Percentiles rank a stretch among this genome's conserved stretches.
Conservation (phyloP, 2,113 vertebrate genomes). For the Dolichotis patagonum region DNA sequence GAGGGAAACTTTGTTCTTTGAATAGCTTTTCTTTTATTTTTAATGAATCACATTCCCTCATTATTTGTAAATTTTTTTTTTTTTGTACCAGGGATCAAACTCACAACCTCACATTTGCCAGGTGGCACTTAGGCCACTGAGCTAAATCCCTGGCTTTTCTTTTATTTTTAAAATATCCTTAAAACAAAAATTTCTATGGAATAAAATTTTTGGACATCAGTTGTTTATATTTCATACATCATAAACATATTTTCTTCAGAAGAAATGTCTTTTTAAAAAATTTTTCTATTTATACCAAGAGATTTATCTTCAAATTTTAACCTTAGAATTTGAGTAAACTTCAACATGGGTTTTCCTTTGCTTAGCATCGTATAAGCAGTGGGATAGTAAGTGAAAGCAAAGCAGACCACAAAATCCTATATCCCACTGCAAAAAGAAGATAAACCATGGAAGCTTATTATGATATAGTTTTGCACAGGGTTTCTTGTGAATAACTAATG, state of each 20-base stretch:
- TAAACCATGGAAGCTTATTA: background rate
- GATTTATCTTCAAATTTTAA: background rate
- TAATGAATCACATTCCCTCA: background rate
- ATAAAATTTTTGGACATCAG: background rate
- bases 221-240: background rate
- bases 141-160: background rate
- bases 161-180: background rate
- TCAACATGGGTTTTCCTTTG: background rate
- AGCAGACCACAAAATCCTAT: slow-evolving; percentile 19
- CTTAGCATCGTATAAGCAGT: background rate
- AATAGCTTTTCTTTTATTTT: background rate
- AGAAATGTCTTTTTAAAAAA: background rate
- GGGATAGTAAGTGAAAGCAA: slow-evolving; percentile 18
- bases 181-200: background rate
- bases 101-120: no score
- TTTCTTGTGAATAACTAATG: background rate
- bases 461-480: background rate
- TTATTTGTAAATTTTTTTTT: no score
- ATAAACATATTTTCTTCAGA: background rate
- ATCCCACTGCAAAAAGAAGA: background rate
- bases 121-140: no score
- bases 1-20: background rate
- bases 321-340: background rate
- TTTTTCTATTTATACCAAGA: background rate
- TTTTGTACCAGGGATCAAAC: no score